Conservation (phyloP, 2,888 invertebrate genomes). For the Heliconius ethilla region DNA sequence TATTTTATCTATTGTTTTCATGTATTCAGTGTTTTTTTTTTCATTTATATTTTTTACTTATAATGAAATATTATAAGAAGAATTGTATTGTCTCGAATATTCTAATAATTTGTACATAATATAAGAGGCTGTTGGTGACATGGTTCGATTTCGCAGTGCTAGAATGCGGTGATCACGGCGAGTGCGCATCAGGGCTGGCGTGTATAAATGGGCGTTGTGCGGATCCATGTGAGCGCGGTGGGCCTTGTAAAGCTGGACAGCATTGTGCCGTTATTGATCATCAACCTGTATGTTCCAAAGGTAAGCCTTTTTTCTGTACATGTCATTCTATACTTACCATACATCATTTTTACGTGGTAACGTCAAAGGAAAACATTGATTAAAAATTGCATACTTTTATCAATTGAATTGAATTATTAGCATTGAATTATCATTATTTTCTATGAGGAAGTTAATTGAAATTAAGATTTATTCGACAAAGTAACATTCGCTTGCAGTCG, state of each 20-base stretch:
- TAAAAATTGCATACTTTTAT: too few relatives aligned
- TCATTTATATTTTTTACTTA: background rate
- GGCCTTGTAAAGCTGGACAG: conserved; percentile 88
- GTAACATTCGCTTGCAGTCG: too few relatives aligned
- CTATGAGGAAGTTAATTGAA: too few relatives aligned
- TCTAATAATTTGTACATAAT: conserved; percentile 38
- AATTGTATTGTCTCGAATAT: conserved; percentile 20
- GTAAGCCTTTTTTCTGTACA: conserved; percentile 57
- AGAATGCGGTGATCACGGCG: conserved; percentile 89
- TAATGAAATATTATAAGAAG: background rate
- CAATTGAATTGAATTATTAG: too few relatives aligned
- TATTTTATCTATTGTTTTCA: background rate
- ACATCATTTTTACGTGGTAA: too few relatives aligned
- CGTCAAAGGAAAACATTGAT: too few relatives aligned
- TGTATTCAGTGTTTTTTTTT: background rate
- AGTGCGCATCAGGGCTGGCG: conserved; percentile 89
- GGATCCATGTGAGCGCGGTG: conserved; percentile 89
- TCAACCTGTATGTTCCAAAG: conserved; percentile 91
- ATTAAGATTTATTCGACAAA: too few relatives aligned
- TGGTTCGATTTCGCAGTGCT: conserved; percentile 82
- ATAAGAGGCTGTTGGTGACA: conserved; percentile 38
- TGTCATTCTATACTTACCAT: background rate
- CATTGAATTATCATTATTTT: too few relatives aligned
- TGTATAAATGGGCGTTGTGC: conserved; percentile 90
- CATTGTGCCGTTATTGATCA: conserved; percentile 92